A percentile compares a stretch with the other conserved stretches of the same genome.
phyloP scores from a whole-genome alignment of 2,888 invertebrate genomes.

The Agrotis segetum region DNA sequence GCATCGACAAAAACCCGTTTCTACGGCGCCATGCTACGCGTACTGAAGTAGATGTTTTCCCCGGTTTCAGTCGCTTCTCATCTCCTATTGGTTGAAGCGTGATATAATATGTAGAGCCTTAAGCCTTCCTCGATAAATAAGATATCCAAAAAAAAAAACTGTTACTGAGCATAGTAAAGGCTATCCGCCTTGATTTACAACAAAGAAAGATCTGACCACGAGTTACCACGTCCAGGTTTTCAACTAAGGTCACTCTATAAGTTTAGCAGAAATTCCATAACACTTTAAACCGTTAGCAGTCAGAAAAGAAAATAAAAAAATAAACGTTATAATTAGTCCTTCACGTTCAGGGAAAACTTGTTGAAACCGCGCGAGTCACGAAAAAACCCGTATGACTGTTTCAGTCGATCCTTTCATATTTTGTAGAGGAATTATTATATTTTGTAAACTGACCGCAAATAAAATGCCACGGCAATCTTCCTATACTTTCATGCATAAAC shows the following conservation, averaged over 20 bases:
- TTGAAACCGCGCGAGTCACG: conserved; percentile 41
- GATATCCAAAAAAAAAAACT: no score
- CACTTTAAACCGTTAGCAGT: not conserved
- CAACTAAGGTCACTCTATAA: not conserved
- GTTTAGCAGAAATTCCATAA: not conserved
- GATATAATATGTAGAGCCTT: no score
- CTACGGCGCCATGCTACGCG: no score
- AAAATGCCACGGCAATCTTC: conserved; percentile 12
- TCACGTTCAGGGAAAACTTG: conserved; percentile 8
- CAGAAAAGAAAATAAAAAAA: not conserved
- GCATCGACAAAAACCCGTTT: no score
- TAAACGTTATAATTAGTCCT: not conserved
- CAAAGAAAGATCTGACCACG: not conserved
- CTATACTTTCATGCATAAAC: not conserved
- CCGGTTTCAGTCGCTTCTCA: no score
- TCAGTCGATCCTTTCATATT: not conserved
- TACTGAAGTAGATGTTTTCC: no score
- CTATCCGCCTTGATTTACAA: no score
- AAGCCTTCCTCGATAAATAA: no score
- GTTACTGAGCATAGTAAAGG: no score
- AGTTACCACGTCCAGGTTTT: not conserved
- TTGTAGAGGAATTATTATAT: conserved; percentile 3
- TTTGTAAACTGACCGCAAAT: not conserved
- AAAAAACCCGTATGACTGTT: conserved; percentile 43
- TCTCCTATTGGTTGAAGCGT: no score